Percentiles rank a stretch among this genome's conserved stretches.
phyloP scores from a whole-genome alignment of 2,888 invertebrate species.

The Leucoptera coffeella region DNA sequence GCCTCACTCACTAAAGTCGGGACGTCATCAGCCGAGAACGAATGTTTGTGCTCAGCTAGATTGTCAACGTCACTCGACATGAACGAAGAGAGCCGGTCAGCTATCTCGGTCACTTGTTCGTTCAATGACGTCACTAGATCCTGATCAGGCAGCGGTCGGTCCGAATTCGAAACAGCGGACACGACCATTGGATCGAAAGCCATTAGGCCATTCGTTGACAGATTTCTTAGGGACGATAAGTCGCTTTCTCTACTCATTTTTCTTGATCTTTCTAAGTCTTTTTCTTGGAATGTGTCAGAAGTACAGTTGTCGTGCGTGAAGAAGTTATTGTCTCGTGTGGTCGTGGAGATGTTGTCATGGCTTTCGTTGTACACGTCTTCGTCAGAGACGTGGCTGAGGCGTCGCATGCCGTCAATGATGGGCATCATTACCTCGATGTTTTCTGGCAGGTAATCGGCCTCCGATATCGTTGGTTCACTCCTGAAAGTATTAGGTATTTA shows the following conservation, averaged over 20 bases:
- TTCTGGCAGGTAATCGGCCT: constrained; percentile 39
- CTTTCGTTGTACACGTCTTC: constrained; percentile 23
- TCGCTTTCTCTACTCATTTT: constrained; percentile 36
- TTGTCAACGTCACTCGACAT: constrained; percentile 28
- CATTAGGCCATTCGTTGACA: constrained; percentile 41
- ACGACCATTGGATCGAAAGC: constrained; percentile 46
- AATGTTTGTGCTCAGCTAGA: constrained; percentile 27
- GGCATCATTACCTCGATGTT: constrained; percentile 46
- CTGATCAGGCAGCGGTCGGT: constrained; percentile 32
- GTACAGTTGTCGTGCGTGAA: constrained; percentile 16
- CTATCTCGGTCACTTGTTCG: constrained; percentile 45
- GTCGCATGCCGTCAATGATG: constrained; percentile 33
- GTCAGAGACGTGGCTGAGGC: constrained; percentile 18
- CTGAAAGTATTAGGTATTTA: constrained; percentile 15
- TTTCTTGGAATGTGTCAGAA: constrained; percentile 29
- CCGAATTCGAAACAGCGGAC: constrained; percentile 19
- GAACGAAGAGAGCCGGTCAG: constrained; percentile 37
- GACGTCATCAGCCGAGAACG: constrained; percentile 38
- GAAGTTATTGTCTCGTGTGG: constrained; percentile 5
- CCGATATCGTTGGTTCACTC: constrained; percentile 31
- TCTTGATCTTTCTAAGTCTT: constrained; percentile 12
- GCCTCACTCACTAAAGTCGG: constrained; percentile 25
- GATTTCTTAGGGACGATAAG: constrained; percentile 29
- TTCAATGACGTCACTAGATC: constrained; percentile 41
- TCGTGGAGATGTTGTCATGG: constrained; percentile 8